Conservation (phyloP, 2,797 vertebrate genomes). For the Saguinus oedipus region DNA sequence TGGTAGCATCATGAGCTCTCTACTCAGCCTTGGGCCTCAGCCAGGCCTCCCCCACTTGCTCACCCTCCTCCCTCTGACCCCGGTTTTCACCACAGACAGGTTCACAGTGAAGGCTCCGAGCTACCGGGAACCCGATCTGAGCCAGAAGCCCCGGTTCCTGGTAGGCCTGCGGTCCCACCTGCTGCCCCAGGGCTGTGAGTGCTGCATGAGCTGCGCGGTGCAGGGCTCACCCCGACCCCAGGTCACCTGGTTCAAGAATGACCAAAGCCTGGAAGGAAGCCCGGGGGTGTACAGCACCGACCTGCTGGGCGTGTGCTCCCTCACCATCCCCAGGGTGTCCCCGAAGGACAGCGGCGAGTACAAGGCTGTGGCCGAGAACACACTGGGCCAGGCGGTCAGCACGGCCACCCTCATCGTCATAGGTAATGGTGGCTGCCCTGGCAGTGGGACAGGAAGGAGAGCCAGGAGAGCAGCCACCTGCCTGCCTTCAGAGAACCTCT, state of each 20-base stretch:
- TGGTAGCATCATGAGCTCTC: accelerated
- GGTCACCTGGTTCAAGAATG: slow-evolving; percentile 90
- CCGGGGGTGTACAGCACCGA: slow-evolving; percentile 89
- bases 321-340: slow-evolving; percentile 86
- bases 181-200: slow-evolving; percentile 89
- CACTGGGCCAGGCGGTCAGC: slow-evolving; percentile 85
- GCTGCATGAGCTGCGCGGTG: slow-evolving; percentile 93
- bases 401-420: slow-evolving; percentile 87
- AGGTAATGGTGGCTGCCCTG: slow-evolving; percentile 82
- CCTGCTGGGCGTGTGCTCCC: slow-evolving; percentile 90
- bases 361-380: slow-evolving; percentile 86
- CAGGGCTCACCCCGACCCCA: slow-evolving; percentile 88
- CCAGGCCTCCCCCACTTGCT: not conserved
- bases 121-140: slow-evolving; percentile 82
- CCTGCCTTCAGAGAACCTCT: not conserved
- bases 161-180: slow-evolving; percentile 89
- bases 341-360: slow-evolving; percentile 88
- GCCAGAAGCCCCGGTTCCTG: slow-evolving; percentile 87
- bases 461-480: not conserved
- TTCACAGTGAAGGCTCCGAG: slow-evolving; percentile 77
- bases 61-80: not conserved
- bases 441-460: too few relatives aligned
- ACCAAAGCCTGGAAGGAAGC: slow-evolving; percentile 86
- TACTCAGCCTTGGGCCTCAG: accelerated
- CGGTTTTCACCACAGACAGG: slow-evolving; percentile 80